Conservation (phyloP, 1,140 invertebrate genomes). For the Drosophila saltans region DNA sequence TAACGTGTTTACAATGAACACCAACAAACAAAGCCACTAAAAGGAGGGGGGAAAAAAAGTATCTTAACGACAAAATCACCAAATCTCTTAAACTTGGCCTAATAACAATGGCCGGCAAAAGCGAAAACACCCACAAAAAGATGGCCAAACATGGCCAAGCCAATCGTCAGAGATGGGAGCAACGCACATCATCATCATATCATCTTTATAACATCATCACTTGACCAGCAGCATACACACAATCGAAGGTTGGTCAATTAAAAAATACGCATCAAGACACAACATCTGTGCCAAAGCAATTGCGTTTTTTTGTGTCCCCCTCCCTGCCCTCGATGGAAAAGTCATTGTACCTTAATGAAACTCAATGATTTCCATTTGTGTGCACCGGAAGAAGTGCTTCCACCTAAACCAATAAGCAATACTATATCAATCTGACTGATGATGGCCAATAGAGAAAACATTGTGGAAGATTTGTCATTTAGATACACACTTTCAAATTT, state of each 20-base stretch:
- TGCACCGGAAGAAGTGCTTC: conserved; percentile 49
- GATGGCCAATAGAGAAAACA: not conserved
- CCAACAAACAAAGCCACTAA: conserved; percentile 39
- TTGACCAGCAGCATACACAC: conserved; percentile 22
- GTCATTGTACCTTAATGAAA: conserved; percentile 53
- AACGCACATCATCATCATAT: conserved; percentile 38
- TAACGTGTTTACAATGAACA: conserved; percentile 66
- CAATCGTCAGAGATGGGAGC: conserved; percentile 31
- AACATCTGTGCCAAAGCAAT: conserved; percentile 22
- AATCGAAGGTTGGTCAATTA: conserved; percentile 64
- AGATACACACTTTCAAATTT: not conserved
- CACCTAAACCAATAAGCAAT: conserved; percentile 1
- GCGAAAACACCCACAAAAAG: conserved; percentile 61
- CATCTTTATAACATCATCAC: conserved; percentile 55
- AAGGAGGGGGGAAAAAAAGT: conserved; percentile 6
- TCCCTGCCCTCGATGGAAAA: conserved; percentile 27
- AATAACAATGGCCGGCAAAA: conserved; percentile 44
- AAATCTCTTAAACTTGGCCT: conserved; percentile 48
- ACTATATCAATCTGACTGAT: conserved; percentile 7
- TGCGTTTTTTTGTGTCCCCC: conserved; percentile 13
- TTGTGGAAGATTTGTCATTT: not conserved
- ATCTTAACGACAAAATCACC: conserved; percentile 27
- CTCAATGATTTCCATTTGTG: conserved; percentile 31
- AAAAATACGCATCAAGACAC: conserved; percentile 18
- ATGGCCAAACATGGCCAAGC: conserved; percentile 48